Evolutionary conservation across 2,113 vertebrate genomes (phyloP).

Genomic region (Ochotona curzoniae): DNA sequence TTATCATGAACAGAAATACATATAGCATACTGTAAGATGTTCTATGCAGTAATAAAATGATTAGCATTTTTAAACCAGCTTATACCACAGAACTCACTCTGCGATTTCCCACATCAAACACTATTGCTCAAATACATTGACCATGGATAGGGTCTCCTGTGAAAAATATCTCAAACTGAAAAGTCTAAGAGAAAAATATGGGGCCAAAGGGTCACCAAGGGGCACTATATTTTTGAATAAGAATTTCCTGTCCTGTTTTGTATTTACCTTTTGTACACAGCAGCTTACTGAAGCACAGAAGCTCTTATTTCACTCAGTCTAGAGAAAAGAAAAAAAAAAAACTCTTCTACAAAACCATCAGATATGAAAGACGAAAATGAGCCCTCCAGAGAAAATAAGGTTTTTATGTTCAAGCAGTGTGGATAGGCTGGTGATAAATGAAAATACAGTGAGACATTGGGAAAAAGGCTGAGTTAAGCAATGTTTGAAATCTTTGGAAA

Average conservation of each 20-base stretch:
- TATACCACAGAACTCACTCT: background rate
- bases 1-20: background rate
- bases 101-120: background rate
- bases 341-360: background rate
- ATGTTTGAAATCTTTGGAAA: background rate
- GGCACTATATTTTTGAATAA: background rate
- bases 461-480: background rate
- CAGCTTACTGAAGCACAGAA: constrained; percentile 6
- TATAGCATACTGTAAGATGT: background rate
- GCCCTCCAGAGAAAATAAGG: background rate
- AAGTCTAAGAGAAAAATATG: background rate
- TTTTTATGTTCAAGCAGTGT: background rate
- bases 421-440: background rate
- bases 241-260: background rate
- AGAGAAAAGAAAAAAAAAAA: background rate
- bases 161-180: constrained; percentile 1
- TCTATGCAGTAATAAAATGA: background rate
- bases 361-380: constrained; percentile 46
- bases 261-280: constrained; percentile 40
- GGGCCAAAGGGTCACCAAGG: background rate
- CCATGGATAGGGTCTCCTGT: background rate
- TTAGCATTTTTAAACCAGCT: background rate
- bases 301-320: background rate
- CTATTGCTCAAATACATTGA: background rate
- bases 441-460: background rate